Evolutionary conservation across 2,797 vertebrate genomes (phyloP).

Genomic region (Chelidonichthys spinosus): DNA sequence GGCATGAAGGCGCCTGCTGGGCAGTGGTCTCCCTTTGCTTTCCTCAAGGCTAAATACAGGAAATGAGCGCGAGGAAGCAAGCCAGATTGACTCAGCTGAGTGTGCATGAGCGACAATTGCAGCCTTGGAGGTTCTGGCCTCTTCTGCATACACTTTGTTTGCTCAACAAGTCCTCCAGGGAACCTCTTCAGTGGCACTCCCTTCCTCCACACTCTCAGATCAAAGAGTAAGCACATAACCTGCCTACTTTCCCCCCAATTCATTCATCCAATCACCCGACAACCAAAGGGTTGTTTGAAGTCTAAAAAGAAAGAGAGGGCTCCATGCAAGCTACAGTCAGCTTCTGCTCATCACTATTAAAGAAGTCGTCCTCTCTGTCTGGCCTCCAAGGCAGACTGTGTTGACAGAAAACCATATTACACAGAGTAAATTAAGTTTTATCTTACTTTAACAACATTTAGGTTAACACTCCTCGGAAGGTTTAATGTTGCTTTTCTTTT

Average conservation of each 20-base stretch:
- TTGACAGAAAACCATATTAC: not conserved
- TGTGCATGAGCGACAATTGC: constrained; percentile 57
- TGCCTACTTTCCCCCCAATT: constrained; percentile 18
- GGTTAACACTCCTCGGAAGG: not conserved
- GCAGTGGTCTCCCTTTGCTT: constrained; percentile 69
- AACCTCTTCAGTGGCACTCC: constrained; percentile 53
- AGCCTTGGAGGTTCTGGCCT: constrained; percentile 50
- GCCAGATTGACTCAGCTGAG: constrained; percentile 70
- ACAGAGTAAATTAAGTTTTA: not conserved
- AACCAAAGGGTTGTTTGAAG: constrained; percentile 26
- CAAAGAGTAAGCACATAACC: constrained; percentile 48
- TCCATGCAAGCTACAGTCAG: not conserved
- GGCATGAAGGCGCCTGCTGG: constrained; percentile 70
- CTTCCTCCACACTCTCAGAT: constrained; percentile 49
- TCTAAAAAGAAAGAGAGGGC: constrained; percentile 10
- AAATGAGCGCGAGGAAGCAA: constrained; percentile 69
- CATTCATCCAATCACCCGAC: constrained; percentile 27
- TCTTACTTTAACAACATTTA: not conserved
- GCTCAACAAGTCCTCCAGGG: constrained; percentile 54
- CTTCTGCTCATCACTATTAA: constrained; percentile 13
- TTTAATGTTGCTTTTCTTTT: too few species aligned
- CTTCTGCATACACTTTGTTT: constrained; percentile 49
- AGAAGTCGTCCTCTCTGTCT: not conserved
- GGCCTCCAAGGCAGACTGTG: not conserved
- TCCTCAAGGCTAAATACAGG: constrained; percentile 77